A percentile compares a stretch with the other conserved stretches of the same genome.
Conservation (phyloP, 1,140 invertebrate species). For the Pomacea maculata region DNA sequence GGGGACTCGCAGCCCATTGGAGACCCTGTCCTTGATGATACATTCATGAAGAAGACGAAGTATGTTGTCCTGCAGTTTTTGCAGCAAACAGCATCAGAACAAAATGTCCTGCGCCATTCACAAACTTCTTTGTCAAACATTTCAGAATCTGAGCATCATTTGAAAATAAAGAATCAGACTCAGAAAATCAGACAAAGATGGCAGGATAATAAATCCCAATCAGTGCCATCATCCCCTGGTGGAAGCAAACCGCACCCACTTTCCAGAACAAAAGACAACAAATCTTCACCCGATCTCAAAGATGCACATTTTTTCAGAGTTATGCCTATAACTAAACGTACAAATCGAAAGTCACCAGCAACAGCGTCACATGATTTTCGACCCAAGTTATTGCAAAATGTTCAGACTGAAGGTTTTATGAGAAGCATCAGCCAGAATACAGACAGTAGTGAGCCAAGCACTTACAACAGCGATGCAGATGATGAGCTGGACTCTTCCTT, state of each 20-base stretch:
- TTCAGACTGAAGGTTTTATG: background rate
- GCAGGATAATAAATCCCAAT: slow-evolving; percentile 7
- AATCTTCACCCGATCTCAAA: slow-evolving; percentile 15
- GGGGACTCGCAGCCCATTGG: background rate
- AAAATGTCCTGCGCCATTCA: background rate
- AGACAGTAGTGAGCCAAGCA: slow-evolving; percentile 29
- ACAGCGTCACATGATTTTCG: background rate
- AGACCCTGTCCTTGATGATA: no score
- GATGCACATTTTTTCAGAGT: slow-evolving; percentile 15
- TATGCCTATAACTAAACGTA: background rate
- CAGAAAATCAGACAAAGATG: background rate
- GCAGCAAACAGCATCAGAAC: slow-evolving; percentile 13
- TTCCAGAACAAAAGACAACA: slow-evolving; percentile 13
- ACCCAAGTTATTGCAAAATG: background rate
- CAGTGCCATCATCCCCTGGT: slow-evolving; percentile 8
- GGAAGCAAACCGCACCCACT: slow-evolving; percentile 22
- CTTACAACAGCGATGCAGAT: slow-evolving; percentile 46
- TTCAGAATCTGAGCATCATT: slow-evolving; percentile 13
- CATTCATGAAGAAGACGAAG: slow-evolving; percentile 5
- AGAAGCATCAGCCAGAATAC: slow-evolving; percentile 18
- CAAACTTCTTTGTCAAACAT: slow-evolving; percentile 9
- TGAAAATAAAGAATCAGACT: background rate
- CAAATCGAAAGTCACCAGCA: background rate
- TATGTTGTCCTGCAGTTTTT: slow-evolving; percentile 20
- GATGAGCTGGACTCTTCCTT: slow-evolving; percentile 42